Evolutionary conservation across 1,140 invertebrate species (phyloP).

Genomic region (Chrysomallon squamiferum): DNA sequence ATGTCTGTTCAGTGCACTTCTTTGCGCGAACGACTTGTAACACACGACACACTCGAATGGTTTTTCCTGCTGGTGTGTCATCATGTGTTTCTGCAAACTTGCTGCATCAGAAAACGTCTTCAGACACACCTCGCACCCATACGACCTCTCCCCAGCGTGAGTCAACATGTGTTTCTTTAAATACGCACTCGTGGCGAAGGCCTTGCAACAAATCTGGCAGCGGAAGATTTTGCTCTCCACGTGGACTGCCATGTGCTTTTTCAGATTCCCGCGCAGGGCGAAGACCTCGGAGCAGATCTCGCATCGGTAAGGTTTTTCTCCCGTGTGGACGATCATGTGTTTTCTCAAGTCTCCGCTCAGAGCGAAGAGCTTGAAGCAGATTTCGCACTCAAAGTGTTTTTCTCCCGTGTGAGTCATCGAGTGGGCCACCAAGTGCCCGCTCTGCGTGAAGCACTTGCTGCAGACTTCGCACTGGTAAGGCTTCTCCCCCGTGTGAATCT

Average conservation of each 20-base stretch:
- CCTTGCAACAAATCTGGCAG: slow-evolving; percentile 25
- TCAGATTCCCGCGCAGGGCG: slow-evolving; percentile 17
- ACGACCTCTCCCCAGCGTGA: slow-evolving; percentile 63
- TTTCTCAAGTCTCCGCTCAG: slow-evolving; percentile 73
- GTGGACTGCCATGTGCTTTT: slow-evolving; percentile 17
- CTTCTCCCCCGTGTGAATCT: slow-evolving; percentile 73
- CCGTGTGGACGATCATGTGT: slow-evolving; percentile 76
- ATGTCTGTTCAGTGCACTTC: slow-evolving; percentile 12
- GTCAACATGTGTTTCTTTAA: slow-evolving; percentile 12
- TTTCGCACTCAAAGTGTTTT: slow-evolving; percentile 83
- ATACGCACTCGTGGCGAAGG: slow-evolving; percentile 6
- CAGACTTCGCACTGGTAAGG: slow-evolving; percentile 29
- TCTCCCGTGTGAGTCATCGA: slow-evolving; percentile 49
- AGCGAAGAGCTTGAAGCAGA: slow-evolving; percentile 87
- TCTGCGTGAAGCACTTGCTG: slow-evolving; percentile 84
- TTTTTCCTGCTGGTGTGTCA: neutral
- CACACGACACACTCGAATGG: slow-evolving; percentile 1
- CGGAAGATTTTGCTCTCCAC: slow-evolving; percentile 15
- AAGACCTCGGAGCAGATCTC: slow-evolving; percentile 36
- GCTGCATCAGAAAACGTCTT: neutral
- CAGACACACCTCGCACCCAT: neutral
- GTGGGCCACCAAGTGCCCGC: slow-evolving; percentile 83
- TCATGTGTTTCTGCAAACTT: slow-evolving; percentile 3
- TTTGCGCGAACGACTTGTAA: neutral
- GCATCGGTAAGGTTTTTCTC: slow-evolving; percentile 72